Base-by-base conservation (phyloP, 2,888 invertebrate genomes). In the Sphecodes monilicornis region DNA sequence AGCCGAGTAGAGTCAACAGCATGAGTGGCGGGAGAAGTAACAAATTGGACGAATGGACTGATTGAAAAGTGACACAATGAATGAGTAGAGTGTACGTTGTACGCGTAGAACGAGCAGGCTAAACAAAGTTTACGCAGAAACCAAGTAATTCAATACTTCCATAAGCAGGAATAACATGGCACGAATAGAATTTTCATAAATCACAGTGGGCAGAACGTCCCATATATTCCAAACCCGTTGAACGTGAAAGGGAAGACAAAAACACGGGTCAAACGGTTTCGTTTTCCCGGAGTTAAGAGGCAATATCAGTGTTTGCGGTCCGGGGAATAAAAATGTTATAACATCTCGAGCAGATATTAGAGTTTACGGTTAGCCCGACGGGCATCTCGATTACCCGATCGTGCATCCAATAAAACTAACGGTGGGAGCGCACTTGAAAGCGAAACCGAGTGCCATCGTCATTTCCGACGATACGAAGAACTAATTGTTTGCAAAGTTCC, bases 281-380 rank as follows among this genome's bases (percentile, higher is more conserved):
- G 70, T 43, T 50, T 32, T 5, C 0, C 54, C 11, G n/a, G n/a
- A 50, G 32, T 26, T 26, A 54, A 70, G 70, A 64, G 60, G 75
- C 74, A 70, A 78, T 78, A 70, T 78, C 60, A n/a, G 73, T 39
- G 57, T n/a, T 36, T 18, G 46, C 18, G 32, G 46, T n/a, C 26
- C 50, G n/a, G 57, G 26, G 72, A 75, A 81, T 84, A 78, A 84
- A 75, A 57, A n/a, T n/a, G 77, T 78, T 84, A 84, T 84, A 77
- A 74, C 73, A 77, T 36, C 71, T 68, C 76, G 73, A 39, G 66
- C 39, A 4, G 54, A 46, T 80, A 77, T 77, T 71, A 66, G 77
- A 39, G 10, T 81, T 75, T 64, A 73, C 60, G 80, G 57, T 13
- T 10, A 8, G n/a, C 57, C 54, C 80, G 76, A 72, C 72, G 66